A percentile compares a stretch with the other conserved stretches of the same genome.
Conservation (phyloP, 2,797 vertebrate species). For the Chelon auratus region DNA sequence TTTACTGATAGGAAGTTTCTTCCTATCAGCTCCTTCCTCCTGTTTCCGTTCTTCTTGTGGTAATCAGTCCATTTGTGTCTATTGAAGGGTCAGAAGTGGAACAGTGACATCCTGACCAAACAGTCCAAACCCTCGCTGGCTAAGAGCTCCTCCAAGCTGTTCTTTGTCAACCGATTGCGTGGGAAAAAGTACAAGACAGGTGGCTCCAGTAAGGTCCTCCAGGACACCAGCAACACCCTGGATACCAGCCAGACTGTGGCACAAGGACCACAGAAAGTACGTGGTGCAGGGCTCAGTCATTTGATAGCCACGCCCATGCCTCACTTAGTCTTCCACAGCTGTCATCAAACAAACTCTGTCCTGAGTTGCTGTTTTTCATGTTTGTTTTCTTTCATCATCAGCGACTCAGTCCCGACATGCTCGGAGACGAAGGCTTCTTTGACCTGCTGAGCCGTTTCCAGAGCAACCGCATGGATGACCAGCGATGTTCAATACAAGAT, state of each 20-base stretch:
- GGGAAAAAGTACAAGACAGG: constrained; percentile 92
- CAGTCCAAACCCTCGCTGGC: constrained; percentile 90
- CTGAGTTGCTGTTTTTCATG: not conserved
- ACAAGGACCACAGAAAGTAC: constrained; percentile 88
- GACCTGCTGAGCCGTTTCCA: constrained; percentile 97
- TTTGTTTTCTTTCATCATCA: constrained; percentile 59
- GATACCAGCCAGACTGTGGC: constrained; percentile 76
- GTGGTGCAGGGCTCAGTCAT: not conserved
- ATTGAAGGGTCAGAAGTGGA: constrained; percentile 93
- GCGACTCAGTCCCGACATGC: constrained; percentile 85
- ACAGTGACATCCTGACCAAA: constrained; percentile 91
- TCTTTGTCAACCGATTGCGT: constrained; percentile 93
- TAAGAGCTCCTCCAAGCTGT: constrained; percentile 94
- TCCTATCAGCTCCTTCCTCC: not conserved
- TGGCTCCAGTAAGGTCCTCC: constrained; percentile 89
- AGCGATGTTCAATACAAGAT: constrained; percentile 90
- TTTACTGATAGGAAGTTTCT: not conserved
- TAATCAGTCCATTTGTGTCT: constrained; percentile 33
- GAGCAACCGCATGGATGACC: constrained; percentile 98
- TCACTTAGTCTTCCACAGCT: not conserved
- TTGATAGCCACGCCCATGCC: not conserved
- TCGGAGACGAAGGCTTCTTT: constrained; percentile 96
- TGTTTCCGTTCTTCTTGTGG: not conserved
- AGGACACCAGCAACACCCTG: constrained; percentile 93
- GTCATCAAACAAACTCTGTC: not conserved